Base-by-base conservation (phyloP, 2,888 invertebrate genomes). In the Netelia inedita region DNA sequence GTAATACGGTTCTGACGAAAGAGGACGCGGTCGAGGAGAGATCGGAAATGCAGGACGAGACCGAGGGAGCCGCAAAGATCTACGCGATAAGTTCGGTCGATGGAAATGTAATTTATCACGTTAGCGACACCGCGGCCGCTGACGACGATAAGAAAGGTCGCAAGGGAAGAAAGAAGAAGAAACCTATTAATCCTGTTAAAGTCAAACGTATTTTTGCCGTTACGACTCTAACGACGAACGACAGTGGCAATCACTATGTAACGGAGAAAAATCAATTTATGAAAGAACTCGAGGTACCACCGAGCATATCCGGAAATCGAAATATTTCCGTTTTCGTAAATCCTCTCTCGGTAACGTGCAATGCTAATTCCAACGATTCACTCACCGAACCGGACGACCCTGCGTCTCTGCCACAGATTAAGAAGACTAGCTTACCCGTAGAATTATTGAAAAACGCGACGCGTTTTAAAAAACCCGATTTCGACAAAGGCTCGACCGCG, bases 11-110 rank as follows among this genome's bases (percentile, higher is more conserved):
- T 10, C 86, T 91, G 23, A 93, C 91, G 41, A 94, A 91, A 80
- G 91, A 90, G 16, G 93, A 93, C 50, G 79, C 83, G 14, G 78
- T 90, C 0, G 91, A 92, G 84, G 92, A 92, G 53, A 82, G 75
- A 55, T 91, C 91, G 0, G 94, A 93, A 73, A 76, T 91, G 1
- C 91, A 91, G 16, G 92, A 92, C 35, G 93, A 93, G 9, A 91
- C 90, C 73, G 94, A 91, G 86, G 94, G 91, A 3, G 90, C 93
- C 0, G 93, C 94, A 1, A 97, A 96, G 90, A 96, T 98, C 14
- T 97, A 96, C 90, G 97, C 97, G 0, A 97, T 98, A 61, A 97
- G 97, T 90, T 97, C 96, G 63, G 96, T 97, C 41, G 97, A 97
- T 88, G 97, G 97, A 1, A 97, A 97, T 88, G 96, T 98, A 3